Percentiles rank a stretch among this genome's conserved stretches.
phyloP scores from a whole-genome alignment of 2,113 vertebrate genomes.

The Tachysurus vachellii region DNA sequence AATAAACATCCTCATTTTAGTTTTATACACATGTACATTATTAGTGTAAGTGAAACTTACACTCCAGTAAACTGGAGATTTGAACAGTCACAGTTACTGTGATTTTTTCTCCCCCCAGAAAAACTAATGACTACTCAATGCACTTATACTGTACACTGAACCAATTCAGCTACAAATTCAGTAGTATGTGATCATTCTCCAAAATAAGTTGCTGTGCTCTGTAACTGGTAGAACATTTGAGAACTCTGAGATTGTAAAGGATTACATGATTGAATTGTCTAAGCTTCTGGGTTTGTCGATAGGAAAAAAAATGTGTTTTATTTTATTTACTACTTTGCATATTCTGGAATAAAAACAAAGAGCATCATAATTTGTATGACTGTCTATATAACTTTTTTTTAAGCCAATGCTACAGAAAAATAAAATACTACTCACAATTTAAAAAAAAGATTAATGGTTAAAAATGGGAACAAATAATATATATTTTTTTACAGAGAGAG shows the following conservation, averaged over 20 bases:
- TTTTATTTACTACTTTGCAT: background rate
- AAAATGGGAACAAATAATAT: background rate
- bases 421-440: background rate
- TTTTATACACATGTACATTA: background rate
- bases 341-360: slow-evolving; percentile 2
- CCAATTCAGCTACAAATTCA: background rate
- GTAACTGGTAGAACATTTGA: background rate
- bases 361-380: background rate
- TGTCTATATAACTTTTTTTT: background rate
- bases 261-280: background rate
- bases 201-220: background rate
- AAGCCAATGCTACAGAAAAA: background rate
- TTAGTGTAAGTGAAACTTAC: background rate
- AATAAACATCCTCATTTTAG: background rate
- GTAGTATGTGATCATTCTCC: background rate
- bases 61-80: background rate
- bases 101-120: background rate
- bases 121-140: background rate
- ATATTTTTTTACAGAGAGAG: background rate
- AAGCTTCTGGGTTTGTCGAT: background rate
- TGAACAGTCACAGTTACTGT: background rate
- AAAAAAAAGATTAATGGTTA: background rate
- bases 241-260: background rate
- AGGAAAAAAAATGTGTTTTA: background rate
- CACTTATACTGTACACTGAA: background rate